Evolutionary conservation across 2,113 vertebrate species (phyloP), one percentile per base, ranked within the genome.

Genomic region (Rhea americana): DNA sequence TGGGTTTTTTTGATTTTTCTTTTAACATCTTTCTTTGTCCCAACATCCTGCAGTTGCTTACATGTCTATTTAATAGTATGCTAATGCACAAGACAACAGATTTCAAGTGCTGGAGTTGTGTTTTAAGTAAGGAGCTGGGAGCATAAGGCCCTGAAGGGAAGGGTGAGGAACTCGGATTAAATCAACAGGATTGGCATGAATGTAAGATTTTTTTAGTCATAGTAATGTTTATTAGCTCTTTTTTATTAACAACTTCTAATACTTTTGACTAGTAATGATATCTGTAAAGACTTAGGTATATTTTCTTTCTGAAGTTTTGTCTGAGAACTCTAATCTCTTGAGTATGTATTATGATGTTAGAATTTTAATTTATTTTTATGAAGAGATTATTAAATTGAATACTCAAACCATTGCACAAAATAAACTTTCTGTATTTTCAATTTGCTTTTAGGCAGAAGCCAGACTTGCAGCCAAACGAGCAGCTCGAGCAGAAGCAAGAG

Each of bases 401-500:
- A 45, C 5, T 91, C 19, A 62, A 76, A 47, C 13, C 1, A 4
- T 37, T 79, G 35, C 39, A 43, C 56, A 67, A 55, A 81, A 17
- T n/a, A 24, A 91, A 87, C 53, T 76, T 80, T 0, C 3, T 12
- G 24, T 89, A 3, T 82, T 86, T 94, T 85, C 8, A 13, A 68
- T 93, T 70, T 91, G 7, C 37, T 72, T 95, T 66, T 95, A 99
- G 99, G 99, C 99, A 28, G 99, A 99, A 98, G 99, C 99, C 84
- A 98, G 99, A 90, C 98, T 99, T 82, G 99, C 99, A 88, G 99
- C 99, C 18, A 99, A 99, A 94, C 97, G 99, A 71, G 99, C 99
- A 22, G 99, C 99, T 50, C 98, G 99, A 78, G 99, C 99, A 39
- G 99, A 99, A 97, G 99, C 99, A 73, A 98, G 99, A 95, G 99